Percentiles rank a stretch among this genome's conserved stretches.
Conservation (phyloP, 1,140 invertebrate genomes). For the Ooceraea biroi region DNA sequence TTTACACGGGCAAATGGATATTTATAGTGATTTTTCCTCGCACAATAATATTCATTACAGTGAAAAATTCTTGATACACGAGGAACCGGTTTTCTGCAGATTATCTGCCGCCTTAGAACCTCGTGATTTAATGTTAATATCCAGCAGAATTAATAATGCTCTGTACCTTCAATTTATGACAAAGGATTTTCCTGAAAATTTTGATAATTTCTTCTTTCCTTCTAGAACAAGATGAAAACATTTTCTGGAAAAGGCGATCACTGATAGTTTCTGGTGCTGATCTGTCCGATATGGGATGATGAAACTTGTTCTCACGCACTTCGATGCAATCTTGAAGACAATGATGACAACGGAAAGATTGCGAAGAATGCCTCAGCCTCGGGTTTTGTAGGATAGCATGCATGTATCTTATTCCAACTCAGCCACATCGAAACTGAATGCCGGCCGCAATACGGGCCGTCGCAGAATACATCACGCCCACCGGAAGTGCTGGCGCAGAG, state of each 20-base stretch:
- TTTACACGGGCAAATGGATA: background rate
- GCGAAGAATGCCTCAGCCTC: background rate
- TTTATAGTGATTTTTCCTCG: background rate
- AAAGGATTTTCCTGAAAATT: background rate
- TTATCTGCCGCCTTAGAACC: background rate
- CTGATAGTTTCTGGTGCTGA: no score
- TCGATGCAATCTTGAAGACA: no score
- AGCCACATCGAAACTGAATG: constrained; percentile 27
- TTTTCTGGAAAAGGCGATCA: no score
- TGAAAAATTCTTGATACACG: background rate
- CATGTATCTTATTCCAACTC: constrained; percentile 9
- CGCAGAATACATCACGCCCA: constrained; percentile 4
- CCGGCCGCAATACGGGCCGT: background rate
- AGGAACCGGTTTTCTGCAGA: constrained; percentile 2
- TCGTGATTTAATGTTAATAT: background rate
- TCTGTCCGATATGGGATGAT: no score
- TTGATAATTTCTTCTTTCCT: no score
- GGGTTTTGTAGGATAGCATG: background rate
- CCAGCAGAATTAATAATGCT: background rate
- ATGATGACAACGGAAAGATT: background rate
- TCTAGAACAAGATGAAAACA: no score
- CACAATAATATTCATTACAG: constrained; percentile 6
- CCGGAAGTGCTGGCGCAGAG: constrained; percentile 34
- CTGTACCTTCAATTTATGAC: background rate
- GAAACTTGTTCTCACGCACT: no score